Conservation (phyloP, 1,140 invertebrate species). For the Luehdorfia chinensis region DNA sequence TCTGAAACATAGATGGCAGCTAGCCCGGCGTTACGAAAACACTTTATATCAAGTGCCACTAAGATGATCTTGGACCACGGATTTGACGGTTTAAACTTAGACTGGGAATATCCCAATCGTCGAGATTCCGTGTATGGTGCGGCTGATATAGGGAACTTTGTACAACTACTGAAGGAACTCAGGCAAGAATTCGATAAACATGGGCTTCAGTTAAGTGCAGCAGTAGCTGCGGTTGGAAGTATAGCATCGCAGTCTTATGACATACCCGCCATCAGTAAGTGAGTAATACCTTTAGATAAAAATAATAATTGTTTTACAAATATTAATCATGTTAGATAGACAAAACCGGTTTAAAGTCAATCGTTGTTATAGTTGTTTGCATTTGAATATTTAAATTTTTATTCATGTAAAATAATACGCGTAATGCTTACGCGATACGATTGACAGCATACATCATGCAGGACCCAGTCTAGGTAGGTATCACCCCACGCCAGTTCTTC, state of each 20-base stretch:
- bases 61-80: conserved; percentile 79
- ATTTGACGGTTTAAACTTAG: conserved; percentile 89
- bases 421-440: too few species aligned
- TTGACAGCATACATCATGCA: too few species aligned
- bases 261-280: conserved; percentile 70
- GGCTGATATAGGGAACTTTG: conserved; percentile 73
- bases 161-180: conserved; percentile 78
- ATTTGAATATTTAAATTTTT: too few species aligned
- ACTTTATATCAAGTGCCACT: conserved; percentile 80
- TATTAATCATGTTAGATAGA: too few species aligned
- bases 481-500: too few species aligned
- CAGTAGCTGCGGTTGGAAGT: conserved; percentile 78
- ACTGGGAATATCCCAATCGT: conserved; percentile 89
- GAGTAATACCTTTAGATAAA: conserved; percentile 22
- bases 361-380: too few species aligned
- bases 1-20: conserved; percentile 69
- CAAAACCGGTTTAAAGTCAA: too few species aligned
- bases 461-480: too few species aligned
- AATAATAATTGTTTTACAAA: too few species aligned
- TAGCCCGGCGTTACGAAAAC: conserved; percentile 69
- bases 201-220: conserved; percentile 78
- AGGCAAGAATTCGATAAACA: conserved; percentile 77
- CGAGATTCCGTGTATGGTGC: conserved; percentile 78
- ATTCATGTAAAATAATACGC: too few species aligned
- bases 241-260: conserved; percentile 80